Base-by-base conservation (phyloP, 2,888 invertebrate genomes). In the Isoperla grammatica region DNA sequence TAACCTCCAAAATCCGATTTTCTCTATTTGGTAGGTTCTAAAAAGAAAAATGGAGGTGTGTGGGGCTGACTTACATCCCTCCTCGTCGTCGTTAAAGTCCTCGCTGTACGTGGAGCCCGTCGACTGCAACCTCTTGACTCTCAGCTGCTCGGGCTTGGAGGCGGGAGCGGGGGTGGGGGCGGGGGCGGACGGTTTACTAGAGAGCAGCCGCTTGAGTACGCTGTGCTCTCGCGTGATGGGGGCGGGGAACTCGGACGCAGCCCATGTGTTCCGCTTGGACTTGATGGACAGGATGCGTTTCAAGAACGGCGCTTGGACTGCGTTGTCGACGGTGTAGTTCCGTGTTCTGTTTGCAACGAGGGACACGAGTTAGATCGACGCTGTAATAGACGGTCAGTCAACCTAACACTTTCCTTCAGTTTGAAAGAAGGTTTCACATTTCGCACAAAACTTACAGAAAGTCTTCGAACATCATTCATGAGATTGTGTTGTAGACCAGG, bases 81-180 rank as follows among this genome's bases (percentile, higher is more conserved):
- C 76, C 40, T 76, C 75, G 17, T 73, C 72, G 15, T 76, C 76
- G 20, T 73, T 68, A 23, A 70, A 69, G 40, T 76, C 76, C 49
- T 77, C 76, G 63, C 74, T 76, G 37, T 69, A 72, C 23, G 71
- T 74, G 1, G 78, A 78, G 43, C 74, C 72, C 1, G 72, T 70
- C 0, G 78, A 77, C 8, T 73, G 64, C n/a, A 60, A 40, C 20
- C 60, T 39, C 43, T 60, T 60, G 17, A 58, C 20, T 15, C 43
- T 40, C 17, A 40, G 20, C 29, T 49, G 54, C 37, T 56, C 46
- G 6, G n/a, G 29, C 15, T 50, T 50, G n/a, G n/a, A n/a, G 53
- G 20, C 39, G 20, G 19, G 11, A 12, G n/a, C 35, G 8, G 19
- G 29, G 11, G 49, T 11, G 17, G 35, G 35, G 8, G 19, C 49